Percentiles rank a stretch among this genome's conserved stretches.
phyloP scores from a whole-genome alignment of 2,888 invertebrate genomes.

The Teleogryllus oceanicus region DNA sequence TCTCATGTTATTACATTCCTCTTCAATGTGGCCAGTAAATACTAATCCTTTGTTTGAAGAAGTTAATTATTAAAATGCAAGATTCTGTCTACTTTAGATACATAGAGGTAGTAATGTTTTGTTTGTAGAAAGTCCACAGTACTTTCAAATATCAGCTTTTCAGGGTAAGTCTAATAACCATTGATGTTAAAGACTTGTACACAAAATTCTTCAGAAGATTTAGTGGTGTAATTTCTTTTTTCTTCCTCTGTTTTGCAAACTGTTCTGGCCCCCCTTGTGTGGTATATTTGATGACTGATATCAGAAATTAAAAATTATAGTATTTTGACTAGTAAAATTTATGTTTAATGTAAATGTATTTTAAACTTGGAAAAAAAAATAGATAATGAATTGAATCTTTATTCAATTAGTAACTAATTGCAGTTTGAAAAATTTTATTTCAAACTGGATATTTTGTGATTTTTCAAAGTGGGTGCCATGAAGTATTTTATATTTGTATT shows the following conservation, averaged over 20 bases:
- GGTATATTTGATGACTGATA: background rate
- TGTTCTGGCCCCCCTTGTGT: background rate
- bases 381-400: background rate
- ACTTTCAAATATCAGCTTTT: background rate
- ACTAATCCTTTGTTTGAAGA: background rate
- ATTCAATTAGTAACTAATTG: constrained; percentile 4
- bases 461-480: constrained; percentile 3
- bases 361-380: background rate
- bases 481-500: constrained; percentile 2
- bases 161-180: too few species aligned
- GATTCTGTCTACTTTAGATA: background rate
- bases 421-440: background rate
- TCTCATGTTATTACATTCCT: too few species aligned
- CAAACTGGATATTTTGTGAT: background rate
- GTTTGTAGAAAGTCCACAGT: background rate
- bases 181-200: too few species aligned
- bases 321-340: background rate
- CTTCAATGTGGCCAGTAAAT: background rate
- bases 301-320: background rate
- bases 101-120: background rate
- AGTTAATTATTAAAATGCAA: background rate
- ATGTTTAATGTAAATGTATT: background rate
- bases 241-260: background rate
- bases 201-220: background rate
- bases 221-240: background rate